Base-by-base conservation (phyloP, 35 echinoderm and acorn worm species). In the Apostichopus japonicus region DNA sequence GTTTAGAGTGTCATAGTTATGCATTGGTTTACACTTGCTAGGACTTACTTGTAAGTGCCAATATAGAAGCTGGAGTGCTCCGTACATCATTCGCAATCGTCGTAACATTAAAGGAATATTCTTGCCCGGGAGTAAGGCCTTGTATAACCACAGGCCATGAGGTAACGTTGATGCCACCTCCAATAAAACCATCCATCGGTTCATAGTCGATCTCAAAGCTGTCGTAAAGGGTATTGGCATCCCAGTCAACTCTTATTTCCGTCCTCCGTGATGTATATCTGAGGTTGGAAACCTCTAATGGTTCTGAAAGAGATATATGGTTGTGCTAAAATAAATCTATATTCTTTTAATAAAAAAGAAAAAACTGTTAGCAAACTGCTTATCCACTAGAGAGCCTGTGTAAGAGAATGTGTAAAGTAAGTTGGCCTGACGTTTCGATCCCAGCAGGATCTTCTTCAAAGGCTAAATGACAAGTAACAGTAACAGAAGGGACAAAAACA, bases 61-160 rank as follows among this genome's bases (percentile, higher is more conserved):
- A 17, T 53, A 67, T 51, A 16, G 5, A 11, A 10, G 22, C 61
- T 5, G 86, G 61, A 22, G 57, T 14, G 19, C 86, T 89, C 24
- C 86, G 19, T 33, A 27, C 7, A 5, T 33, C 61, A 5, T 67
- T 73, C 24, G 33, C 33, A 6, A 89, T 24, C 5, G 86, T 89
- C 2, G 86, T 89, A 6, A 89, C 86, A 16, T 24, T 23, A 14
- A 89, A 13, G 3, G 16, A 73, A 33, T 89, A 89, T 51, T 89
- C 86, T 72, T 89, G 61, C 9, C 61, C 86, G 6, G 86, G 86
- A 2, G 62, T 89, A 17, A 89, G 67, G 44, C 86, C 86, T 8
- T 65, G 15, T 53, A 89, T 72, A 2, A 33, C 6, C 14, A 51
- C 27, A 53, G 56, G 16, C 15, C 57, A 73, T 10, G 21, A 4